Evolutionary conservation across 2,797 vertebrate species (phyloP).

Genomic region (Enteromius mattozi): DNA sequence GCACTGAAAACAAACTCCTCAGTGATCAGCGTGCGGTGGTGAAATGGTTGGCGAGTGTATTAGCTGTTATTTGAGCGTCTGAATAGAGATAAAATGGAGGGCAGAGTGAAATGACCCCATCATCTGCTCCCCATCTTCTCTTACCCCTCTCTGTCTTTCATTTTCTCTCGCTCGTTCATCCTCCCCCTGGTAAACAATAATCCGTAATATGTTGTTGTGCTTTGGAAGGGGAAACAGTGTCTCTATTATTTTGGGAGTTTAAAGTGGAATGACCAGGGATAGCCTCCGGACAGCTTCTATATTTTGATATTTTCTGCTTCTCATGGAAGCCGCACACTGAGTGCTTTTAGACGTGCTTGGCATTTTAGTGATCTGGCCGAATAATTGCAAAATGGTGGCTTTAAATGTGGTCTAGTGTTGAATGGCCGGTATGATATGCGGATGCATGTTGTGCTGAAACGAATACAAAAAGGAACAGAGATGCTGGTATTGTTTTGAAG

Average conservation of each 20-base stretch:
- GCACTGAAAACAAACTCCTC: not conserved
- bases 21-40: not conserved
- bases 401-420: not conserved
- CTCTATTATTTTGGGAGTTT: constrained; percentile 49
- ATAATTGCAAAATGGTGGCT: not conserved
- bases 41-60: constrained; percentile 20
- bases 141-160: constrained; percentile 28
- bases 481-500: constrained; percentile 3
- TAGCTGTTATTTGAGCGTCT: constrained; percentile 41
- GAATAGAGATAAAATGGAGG: constrained; percentile 48
- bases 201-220: constrained; percentile 45
- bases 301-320: constrained; percentile 38
- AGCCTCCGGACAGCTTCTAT: constrained; percentile 25
- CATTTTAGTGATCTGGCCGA: not conserved
- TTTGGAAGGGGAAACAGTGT: constrained; percentile 51
- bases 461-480: not conserved
- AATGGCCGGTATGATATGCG: not conserved
- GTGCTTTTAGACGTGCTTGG: not conserved
- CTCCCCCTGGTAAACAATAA: constrained; percentile 36
- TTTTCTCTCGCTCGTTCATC: constrained; percentile 21
- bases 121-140: constrained; percentile 39
- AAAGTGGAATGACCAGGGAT: constrained; percentile 9
- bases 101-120: constrained; percentile 52
- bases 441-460: not conserved
- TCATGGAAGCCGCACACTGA: not conserved